A percentile compares a stretch with the other conserved stretches of the same genome.
Evolutionary conservation across 2,113 vertebrate genomes (phyloP).

Genomic region (Pimephales promelas): DNA sequence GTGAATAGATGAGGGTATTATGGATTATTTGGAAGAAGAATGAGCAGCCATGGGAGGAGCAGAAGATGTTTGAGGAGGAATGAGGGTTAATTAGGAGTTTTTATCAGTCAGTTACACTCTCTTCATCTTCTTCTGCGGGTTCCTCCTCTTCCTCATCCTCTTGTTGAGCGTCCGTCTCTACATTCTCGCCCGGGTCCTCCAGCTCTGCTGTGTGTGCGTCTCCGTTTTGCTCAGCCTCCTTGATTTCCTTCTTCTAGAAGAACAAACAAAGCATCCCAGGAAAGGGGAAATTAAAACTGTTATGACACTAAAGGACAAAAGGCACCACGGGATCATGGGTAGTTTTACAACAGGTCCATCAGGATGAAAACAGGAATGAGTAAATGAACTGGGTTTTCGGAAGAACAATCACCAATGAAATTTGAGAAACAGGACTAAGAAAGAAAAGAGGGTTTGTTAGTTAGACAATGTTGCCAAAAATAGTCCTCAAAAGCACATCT

Average conservation of each 20-base stretch:
- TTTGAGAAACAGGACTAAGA: neutral
- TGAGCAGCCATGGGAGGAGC: conserved; percentile 51
- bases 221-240: conserved; percentile 67
- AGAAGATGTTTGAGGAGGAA: conserved; percentile 21
- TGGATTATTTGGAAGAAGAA: conserved; percentile 49
- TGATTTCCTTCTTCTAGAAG: conserved; percentile 64
- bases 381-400: neutral
- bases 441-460: neutral
- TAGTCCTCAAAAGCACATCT: neutral
- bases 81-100: conserved; percentile 25
- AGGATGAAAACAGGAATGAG: conserved; percentile 7
- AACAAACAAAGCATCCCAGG: conserved; percentile 51
- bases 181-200: conserved; percentile 43
- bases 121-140: conserved; percentile 64
- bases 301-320: neutral
- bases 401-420: neutral
- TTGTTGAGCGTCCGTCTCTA: conserved; percentile 51
- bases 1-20: conserved; percentile 3
- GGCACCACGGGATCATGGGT: neutral
- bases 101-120: conserved; percentile 68
- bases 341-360: neutral
- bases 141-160: conserved; percentile 52
- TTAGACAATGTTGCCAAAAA: neutral
- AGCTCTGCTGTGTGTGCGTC: conserved; percentile 50
- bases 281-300: neutral